A percentile compares a stretch with the other conserved stretches of the same genome.
phyloP scores from a whole-genome alignment of 1,140 invertebrate genomes.

The Geopemphigus sp. region DNA sequence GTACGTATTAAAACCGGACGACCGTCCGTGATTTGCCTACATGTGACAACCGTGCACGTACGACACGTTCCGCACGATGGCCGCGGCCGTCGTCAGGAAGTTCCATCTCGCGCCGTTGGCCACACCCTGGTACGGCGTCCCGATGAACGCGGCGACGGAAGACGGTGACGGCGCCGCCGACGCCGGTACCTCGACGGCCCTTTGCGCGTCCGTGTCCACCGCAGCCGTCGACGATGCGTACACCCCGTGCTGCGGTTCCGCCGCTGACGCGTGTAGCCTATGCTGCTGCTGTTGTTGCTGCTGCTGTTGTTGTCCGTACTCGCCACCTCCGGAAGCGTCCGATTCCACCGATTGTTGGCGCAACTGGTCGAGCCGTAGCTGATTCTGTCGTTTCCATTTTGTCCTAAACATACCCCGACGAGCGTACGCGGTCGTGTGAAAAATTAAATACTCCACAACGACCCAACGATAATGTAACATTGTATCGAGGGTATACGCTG shows the following conservation, averaged over 20 bases:
- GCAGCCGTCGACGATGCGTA: constrained; percentile 2
- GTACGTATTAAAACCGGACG: background rate
- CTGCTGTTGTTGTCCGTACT: constrained; percentile 46
- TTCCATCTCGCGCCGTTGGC: constrained; percentile 58
- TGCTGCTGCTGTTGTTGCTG: constrained; percentile 44
- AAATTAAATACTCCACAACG: too few relatives aligned
- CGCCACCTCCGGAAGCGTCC: constrained; percentile 56
- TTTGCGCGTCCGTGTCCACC: constrained; percentile 54
- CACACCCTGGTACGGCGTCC: constrained; percentile 57
- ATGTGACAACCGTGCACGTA: constrained; percentile 72
- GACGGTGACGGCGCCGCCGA: background rate
- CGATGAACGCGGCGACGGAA: constrained; percentile 47
- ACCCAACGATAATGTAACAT: too few relatives aligned
- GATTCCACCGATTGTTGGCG: constrained; percentile 73
- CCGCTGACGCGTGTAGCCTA: constrained; percentile 14
- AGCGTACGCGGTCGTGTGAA: background rate
- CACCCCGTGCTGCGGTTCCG: constrained; percentile 11
- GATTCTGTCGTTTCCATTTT: constrained; percentile 93
- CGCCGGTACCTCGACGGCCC: constrained; percentile 55
- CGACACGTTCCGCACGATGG: constrained; percentile 70
- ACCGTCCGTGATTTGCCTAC: constrained; percentile 54
- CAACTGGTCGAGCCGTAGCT: constrained; percentile 78
- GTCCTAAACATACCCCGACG: constrained; percentile 65
- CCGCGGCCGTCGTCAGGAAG: constrained; percentile 63
- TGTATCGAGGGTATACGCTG: too few relatives aligned